Conservation (phyloP, 2,797 vertebrate genomes). For the Chelmon rostratus region DNA sequence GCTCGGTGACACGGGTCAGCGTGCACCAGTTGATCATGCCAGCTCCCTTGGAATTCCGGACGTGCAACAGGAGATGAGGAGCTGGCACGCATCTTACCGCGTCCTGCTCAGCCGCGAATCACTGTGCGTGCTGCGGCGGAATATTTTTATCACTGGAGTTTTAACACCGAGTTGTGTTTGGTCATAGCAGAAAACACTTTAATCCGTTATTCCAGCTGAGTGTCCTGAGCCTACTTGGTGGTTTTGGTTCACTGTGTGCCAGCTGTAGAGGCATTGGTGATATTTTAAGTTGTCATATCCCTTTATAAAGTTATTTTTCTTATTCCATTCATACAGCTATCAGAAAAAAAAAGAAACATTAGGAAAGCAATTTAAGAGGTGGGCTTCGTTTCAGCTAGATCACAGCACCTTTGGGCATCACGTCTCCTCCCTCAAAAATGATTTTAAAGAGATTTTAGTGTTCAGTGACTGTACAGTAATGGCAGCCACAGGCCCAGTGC, state of each 20-base stretch:
- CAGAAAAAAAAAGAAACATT: slow-evolving; percentile 21
- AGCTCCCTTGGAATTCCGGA: slow-evolving; percentile 64
- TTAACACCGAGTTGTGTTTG: slow-evolving; percentile 24
- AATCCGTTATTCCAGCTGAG: neutral
- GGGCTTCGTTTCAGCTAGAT: slow-evolving; percentile 51
- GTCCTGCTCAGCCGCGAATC: slow-evolving; percentile 30
- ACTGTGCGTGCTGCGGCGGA: slow-evolving; percentile 43
- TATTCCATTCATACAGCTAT: slow-evolving; percentile 26
- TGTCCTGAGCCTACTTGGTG: slow-evolving; percentile 4
- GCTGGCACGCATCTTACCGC: slow-evolving; percentile 50
- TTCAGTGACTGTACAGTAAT: neutral
- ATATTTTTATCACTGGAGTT: slow-evolving; percentile 49
- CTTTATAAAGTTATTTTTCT: slow-evolving; percentile 59
- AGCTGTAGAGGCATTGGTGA: neutral
- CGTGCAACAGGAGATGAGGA: slow-evolving; percentile 79
- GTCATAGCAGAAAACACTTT: slow-evolving; percentile 15
- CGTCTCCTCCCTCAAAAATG: slow-evolving; percentile 41
- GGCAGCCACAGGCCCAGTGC: slow-evolving; percentile 38
- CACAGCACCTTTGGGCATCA: slow-evolving; percentile 51
- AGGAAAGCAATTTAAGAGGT: slow-evolving; percentile 46
- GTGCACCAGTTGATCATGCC: slow-evolving; percentile 78
- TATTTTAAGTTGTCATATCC: slow-evolving; percentile 25
- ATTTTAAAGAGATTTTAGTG: slow-evolving; percentile 45
- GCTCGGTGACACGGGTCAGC: slow-evolving; percentile 65
- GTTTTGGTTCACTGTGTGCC: neutral